Base-by-base conservation (phyloP, 2,888 invertebrate genomes). In the Eurytoma adleriae region DNA sequence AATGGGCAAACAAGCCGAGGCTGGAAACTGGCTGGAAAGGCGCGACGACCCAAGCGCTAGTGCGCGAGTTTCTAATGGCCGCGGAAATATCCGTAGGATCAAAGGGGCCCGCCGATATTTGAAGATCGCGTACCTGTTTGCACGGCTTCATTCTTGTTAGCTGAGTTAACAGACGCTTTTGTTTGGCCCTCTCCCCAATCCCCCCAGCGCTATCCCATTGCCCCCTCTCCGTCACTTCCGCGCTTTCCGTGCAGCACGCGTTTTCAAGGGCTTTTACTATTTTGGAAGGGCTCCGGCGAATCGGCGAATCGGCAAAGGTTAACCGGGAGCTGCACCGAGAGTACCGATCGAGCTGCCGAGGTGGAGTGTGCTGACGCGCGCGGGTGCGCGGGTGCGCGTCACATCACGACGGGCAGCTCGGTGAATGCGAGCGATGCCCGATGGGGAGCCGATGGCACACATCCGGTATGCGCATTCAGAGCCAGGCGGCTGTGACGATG, bases 381-480 rank as follows among this genome's bases (percentile, higher is more conserved):
- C 48, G 13, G 64, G 40, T 64, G 18, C 30, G 10, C 64, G 16
- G 16, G 59, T 18, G 30, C n/a, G 14, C 27, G 14, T 30, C 27
- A 18, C 10, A 7, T 24, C 61, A 61, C 61, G 27, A 0, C 10
- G 40, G 40, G 10, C 40, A 40, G 40, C 10, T 40, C 40, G 40
- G 88, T 89, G 88, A 89, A 88, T 88, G 89, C 87, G 89, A 54
- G 54, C 88, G 90, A 69, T 69, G 68, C 64, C 88, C 89, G 89
- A 90, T 90, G 90, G 90, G 90, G 90, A 90, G 90, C 90, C 90
- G 90, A 90, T 90, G 90, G 90, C 90, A 89, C 40, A 89, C 90
- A 90, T 90, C 90, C 90, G 90, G 90, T 90, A 90, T 90, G 90
- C 90, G 90, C 90, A 90, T 90, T 90, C 89, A 90, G 88, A 90